Evolutionary conservation across 2,113 vertebrate species (phyloP).

Genomic region (Corythornis cristatus): DNA sequence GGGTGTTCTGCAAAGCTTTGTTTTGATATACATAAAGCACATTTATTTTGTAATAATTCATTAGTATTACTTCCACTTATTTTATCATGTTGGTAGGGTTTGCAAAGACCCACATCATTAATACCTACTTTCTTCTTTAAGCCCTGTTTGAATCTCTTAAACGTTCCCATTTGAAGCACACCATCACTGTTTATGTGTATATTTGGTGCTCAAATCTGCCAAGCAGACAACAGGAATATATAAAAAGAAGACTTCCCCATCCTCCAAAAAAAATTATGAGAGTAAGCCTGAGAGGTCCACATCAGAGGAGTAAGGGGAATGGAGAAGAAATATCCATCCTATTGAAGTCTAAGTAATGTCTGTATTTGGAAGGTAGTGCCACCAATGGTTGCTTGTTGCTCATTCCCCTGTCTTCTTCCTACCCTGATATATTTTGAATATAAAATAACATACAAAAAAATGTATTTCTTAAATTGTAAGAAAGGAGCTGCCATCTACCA

Average conservation of each 20-base stretch:
- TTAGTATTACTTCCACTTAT: not conserved
- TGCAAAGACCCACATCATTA: not conserved
- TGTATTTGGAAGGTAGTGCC: not conserved
- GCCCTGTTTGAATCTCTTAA: not conserved
- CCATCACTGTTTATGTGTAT: not conserved
- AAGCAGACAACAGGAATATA: not conserved
- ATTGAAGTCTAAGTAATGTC: not conserved
- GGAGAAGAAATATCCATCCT: not conserved
- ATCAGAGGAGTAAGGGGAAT: not conserved
- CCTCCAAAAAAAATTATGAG: not conserved
- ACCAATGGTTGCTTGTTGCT: not conserved
- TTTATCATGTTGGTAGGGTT: not conserved
- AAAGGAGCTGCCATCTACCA: not conserved
- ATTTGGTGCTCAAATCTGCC: not conserved
- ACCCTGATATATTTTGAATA: not conserved
- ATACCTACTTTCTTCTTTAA: not conserved
- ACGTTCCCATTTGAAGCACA: not conserved
- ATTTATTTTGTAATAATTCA: not conserved
- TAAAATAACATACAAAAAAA: not conserved
- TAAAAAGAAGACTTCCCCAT: not conserved
- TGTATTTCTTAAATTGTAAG: not conserved
- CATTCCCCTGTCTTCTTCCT: not conserved
- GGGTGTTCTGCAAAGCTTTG: conserved; percentile 31
- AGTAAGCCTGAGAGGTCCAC: not conserved
- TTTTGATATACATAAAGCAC: not conserved